Base-by-base conservation (phyloP, 2,113 vertebrate species). In the Hylia prasina region DNA sequence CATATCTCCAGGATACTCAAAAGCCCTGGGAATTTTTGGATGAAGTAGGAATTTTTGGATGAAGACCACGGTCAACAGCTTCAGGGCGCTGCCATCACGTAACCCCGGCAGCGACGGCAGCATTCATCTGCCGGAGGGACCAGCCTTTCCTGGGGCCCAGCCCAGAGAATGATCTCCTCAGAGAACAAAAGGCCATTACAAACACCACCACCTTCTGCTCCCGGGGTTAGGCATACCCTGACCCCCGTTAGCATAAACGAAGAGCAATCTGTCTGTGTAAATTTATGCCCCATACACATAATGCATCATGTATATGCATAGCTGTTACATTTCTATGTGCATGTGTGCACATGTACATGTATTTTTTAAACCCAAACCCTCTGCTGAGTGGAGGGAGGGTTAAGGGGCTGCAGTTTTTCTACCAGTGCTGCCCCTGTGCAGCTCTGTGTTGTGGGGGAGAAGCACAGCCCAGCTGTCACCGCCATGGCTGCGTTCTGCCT, bases 161-260 rank as follows among this genome's bases (percentile, higher is more conserved):
- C 82, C 88, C 3, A 10, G 56, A 86, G 96, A 95, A 82, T 56
- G 72, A 95, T 94, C 96, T 78, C 82, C 76, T 83, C 19, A 0
- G 90, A 90, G 96, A 97, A 96, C 94, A 96, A 97, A 97, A 94
- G 94, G 80, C 93, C 77, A 77, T 96, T 96, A 87, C 95, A 93
- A 92, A 96, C 93, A 94, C 89, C 96, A 93, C 92, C 96, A 97
- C 94, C 96, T 96, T 94, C 96, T 97, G 96, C 96, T 96, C 94
- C 84, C 53, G 13, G 88, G 95, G 96, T 94, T 93, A 97, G 95
- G 77, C 88, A 22, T 86, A 22, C 94, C 75, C 93, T 96, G 96
- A 97, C 95, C 96, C 17, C 92, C 35, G 83, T 95, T 96, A 95
- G 94, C 96, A 94, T 96, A 96, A 96, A 94, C 53, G 48, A 65